Percentiles rank a stretch among this genome's conserved stretches.
Conservation (phyloP, 1,140 invertebrate genomes). For the Lasaia peninsularis region DNA sequence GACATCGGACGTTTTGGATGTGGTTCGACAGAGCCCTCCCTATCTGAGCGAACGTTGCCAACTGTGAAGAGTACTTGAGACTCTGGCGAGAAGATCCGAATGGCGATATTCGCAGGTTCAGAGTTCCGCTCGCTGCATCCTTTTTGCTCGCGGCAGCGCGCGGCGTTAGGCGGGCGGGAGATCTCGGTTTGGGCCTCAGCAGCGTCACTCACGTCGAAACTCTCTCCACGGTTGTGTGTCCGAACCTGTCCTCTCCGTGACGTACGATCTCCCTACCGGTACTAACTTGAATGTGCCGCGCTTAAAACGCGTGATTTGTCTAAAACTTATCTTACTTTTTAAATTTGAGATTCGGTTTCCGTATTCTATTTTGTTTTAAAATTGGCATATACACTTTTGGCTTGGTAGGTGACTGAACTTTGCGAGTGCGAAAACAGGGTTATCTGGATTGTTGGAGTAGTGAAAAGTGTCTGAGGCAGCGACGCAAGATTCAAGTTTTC, state of each 20-base stretch:
- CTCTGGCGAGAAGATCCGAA: conserved; percentile 64
- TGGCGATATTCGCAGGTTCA: conserved; percentile 65
- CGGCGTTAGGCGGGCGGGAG: conserved; percentile 66
- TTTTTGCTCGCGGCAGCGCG: conserved; percentile 61
- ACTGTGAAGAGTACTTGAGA: conserved; percentile 65
- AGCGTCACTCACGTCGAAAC: conserved; percentile 70
- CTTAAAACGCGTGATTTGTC: conserved; percentile 38
- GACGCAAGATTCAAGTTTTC: conserved; percentile 39
- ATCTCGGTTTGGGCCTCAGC: conserved; percentile 29
- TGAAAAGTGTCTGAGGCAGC: conserved; percentile 46
- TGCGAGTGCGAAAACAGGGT: conserved; percentile 48
- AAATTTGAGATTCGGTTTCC: neutral
- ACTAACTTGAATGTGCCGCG: conserved; percentile 53
- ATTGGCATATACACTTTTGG: conserved; percentile 21
- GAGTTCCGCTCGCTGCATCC: conserved; percentile 63
- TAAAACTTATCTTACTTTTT: conserved; percentile 24
- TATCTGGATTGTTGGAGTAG: conserved; percentile 57
- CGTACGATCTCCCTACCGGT: conserved; percentile 64
- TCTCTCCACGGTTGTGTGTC: conserved; percentile 66
- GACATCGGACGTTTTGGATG: conserved; percentile 42
- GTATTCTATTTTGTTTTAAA: conserved; percentile 10
- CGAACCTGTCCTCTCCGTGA: conserved; percentile 67
- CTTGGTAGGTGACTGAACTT: conserved; percentile 25
- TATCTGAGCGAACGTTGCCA: conserved; percentile 56
- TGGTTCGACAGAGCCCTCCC: conserved; percentile 54